A percentile compares a stretch with the other conserved stretches of the same genome.
These are phyloP conservation scores for Momotus momota DNA, from an alignment of 2,797 vertebrate genomes.

Conservation along the genomic window DNA sequence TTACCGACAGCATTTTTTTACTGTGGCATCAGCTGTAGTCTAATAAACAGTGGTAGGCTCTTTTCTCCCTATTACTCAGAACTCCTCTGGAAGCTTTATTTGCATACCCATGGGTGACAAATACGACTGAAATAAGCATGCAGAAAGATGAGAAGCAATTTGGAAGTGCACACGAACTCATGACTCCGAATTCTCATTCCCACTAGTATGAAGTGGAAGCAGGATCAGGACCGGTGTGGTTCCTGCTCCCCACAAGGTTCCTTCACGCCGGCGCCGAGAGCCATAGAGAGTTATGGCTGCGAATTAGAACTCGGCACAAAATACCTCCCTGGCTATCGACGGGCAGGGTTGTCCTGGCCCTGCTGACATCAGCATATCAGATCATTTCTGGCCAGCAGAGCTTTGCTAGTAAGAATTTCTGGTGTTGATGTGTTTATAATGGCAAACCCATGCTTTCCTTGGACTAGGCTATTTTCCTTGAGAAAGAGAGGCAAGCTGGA, in stretches of 20 bases:
- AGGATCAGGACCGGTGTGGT: slow-evolving; percentile 25
- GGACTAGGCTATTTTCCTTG: not conserved
- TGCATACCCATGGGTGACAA: slow-evolving; percentile 59
- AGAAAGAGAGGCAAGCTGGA: not conserved
- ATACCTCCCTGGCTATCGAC: not conserved
- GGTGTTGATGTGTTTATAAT: not conserved
- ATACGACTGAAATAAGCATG: slow-evolving; percentile 55
- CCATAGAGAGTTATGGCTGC: not conserved
- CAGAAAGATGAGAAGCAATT: slow-evolving; percentile 40
- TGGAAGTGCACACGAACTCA: slow-evolving; percentile 22
- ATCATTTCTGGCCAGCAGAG: not conserved
- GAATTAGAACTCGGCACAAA: not conserved
- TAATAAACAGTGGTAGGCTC: slow-evolving; percentile 53
- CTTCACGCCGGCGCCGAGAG: not conserved
- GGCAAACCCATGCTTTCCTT: not conserved
- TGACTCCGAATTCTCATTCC: slow-evolving; percentile 26
- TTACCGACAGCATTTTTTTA: slow-evolving; percentile 45
- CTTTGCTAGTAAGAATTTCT: not conserved
- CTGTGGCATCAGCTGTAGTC: slow-evolving; percentile 52
- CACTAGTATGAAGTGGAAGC: not conserved
- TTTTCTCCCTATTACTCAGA: slow-evolving; percentile 65
- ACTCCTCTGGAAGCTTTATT: slow-evolving; percentile 59
- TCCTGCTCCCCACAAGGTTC: not conserved
- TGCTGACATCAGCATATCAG: not conserved
- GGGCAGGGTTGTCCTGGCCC: not conserved